These are phyloP conservation scores for Takifugu flavidus DNA, from an alignment of 2,113 vertebrate species.

Conservation along the genomic window DNA sequence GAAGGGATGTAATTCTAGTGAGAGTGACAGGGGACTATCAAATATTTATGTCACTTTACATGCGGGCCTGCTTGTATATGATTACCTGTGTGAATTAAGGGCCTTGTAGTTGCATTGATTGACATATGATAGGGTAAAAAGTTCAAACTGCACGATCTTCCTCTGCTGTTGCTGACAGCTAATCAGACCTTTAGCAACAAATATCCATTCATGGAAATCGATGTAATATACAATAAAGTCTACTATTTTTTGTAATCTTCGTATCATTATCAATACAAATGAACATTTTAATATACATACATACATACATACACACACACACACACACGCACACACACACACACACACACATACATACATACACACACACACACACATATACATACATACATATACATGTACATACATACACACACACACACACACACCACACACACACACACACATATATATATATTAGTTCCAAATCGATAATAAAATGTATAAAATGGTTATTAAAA, in stretches of 20 bases:
- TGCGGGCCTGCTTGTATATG: slow-evolving; percentile 28
- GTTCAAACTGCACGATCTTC: slow-evolving; percentile 12
- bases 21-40: slow-evolving; percentile 23
- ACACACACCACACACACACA: too few relatives aligned
- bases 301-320: too few relatives aligned
- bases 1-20: slow-evolving; percentile 3
- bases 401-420: too few relatives aligned
- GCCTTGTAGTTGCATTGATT: slow-evolving; percentile 33
- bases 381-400: too few relatives aligned
- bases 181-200: not conserved
- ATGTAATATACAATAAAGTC: too few relatives aligned
- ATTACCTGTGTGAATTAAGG: slow-evolving; percentile 22
- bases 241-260: too few relatives aligned
- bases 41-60: slow-evolving; percentile 47
- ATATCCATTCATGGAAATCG: slow-evolving; percentile 15
- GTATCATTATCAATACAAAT: too few relatives aligned
- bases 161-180: slow-evolving; percentile 31
- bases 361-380: too few relatives aligned
- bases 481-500: not conserved
- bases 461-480: not conserved
- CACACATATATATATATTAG: too few relatives aligned
- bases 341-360: too few relatives aligned
- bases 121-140: slow-evolving; percentile 33
- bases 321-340: too few relatives aligned
- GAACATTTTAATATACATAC: too few relatives aligned